A percentile compares a stretch with the other conserved stretches of the same genome.
These are phyloP conservation scores for Nymphalis polychloros DNA, from an alignment of 2,888 invertebrate genomes.

Conservation along the genomic window DNA sequence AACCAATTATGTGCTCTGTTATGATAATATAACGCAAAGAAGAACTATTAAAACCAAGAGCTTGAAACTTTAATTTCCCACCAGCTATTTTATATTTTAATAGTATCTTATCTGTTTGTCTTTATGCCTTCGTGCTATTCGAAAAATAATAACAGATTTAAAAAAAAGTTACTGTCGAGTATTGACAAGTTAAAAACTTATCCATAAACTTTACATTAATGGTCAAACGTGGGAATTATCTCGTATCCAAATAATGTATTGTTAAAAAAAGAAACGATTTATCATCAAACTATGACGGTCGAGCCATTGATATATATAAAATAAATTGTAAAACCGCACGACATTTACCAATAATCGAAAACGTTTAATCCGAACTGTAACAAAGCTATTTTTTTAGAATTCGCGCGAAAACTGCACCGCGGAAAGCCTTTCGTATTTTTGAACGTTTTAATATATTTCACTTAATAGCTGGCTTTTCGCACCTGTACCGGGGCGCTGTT, in stretches of 20 bases:
- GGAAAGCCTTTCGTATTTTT: constrained; percentile 46
- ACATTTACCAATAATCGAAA: constrained; percentile 38
- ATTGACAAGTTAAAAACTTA: no score
- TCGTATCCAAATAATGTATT: no score
- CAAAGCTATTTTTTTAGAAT: constrained; percentile 37
- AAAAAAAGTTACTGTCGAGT: no score
- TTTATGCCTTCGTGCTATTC: no score
- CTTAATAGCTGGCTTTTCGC: constrained; percentile 70
- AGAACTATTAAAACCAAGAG: not conserved
- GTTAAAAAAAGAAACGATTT: not conserved
- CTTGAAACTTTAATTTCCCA: no score
- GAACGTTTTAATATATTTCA: constrained; percentile 69
- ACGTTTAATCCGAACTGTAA: constrained; percentile 31
- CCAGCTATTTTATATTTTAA: no score
- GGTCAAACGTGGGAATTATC: no score
- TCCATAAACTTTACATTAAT: no score
- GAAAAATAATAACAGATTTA: no score
- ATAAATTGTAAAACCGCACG: constrained; percentile 10
- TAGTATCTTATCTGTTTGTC: no score
- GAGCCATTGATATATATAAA: constrained; percentile 5
- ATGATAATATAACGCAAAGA: constrained; percentile 46
- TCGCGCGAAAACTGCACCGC: constrained; percentile 40
- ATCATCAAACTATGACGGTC: not conserved
- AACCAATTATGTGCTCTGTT: constrained; percentile 60
- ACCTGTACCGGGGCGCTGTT: constrained; percentile 68